These are phyloP conservation scores for Rhinoptilus africanus DNA, from an alignment of 2,113 vertebrate species.

Conservation along the genomic window DNA sequence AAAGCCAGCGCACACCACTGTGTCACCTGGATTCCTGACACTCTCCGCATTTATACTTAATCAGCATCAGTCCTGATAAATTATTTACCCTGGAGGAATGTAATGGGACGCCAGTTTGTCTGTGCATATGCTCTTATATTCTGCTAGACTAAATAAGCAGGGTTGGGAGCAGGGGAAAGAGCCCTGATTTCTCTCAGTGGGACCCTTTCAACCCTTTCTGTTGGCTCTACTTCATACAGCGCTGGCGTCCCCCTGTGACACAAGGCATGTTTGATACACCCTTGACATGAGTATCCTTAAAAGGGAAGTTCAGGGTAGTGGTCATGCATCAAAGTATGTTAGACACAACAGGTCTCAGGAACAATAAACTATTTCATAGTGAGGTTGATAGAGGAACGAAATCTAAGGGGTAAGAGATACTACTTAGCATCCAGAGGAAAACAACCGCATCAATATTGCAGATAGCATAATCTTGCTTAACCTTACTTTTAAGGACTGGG, in stretches of 20 bases:
- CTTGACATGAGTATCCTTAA: neutral
- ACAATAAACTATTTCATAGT: neutral
- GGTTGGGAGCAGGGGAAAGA: neutral
- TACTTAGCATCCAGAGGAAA: neutral
- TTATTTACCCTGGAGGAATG: conserved; percentile 58
- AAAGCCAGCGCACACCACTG: neutral
- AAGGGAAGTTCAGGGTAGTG: neutral
- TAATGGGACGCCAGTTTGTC: conserved; percentile 36
- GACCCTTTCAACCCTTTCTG: neutral
- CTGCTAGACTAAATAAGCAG: conserved; percentile 64
- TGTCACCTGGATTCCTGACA: conserved; percentile 59
- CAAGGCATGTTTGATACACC: neutral
- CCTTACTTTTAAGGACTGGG: neutral
- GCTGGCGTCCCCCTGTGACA: neutral
- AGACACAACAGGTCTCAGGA: conserved; percentile 38
- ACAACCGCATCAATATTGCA: neutral
- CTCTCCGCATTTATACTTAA: conserved; percentile 58
- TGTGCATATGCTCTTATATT: conserved; percentile 9
- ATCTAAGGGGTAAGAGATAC: neutral
- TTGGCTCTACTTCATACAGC: neutral
- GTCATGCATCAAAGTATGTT: neutral
- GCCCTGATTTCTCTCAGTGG: neutral
- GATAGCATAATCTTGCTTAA: conserved; percentile 10
- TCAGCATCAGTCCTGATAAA: conserved; percentile 63
- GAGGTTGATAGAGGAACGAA: neutral